Conservation (phyloP, 2,888 invertebrate species). For the Pogonocherus hispidulus region DNA sequence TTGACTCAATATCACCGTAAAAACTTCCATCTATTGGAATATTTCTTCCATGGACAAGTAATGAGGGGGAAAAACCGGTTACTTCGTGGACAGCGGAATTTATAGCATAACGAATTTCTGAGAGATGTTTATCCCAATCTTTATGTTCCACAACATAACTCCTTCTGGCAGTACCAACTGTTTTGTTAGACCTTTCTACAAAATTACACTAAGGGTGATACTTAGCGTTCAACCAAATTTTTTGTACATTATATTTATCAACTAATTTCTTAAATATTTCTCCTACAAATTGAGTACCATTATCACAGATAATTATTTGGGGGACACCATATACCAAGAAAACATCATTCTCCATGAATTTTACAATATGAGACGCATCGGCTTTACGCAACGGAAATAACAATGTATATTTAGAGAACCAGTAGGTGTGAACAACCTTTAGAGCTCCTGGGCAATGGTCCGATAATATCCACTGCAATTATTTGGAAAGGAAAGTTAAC, state of each 20-base stretch:
- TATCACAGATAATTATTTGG: conserved; percentile 44
- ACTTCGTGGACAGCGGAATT: conserved; percentile 50
- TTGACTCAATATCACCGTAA: conserved; percentile 32
- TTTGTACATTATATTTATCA: conserved; percentile 31
- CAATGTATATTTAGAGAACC: not conserved
- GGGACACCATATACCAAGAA: conserved; percentile 43
- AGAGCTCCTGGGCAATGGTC: conserved; percentile 43
- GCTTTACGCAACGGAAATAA: conserved; percentile 33
- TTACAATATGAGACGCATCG: conserved; percentile 27
- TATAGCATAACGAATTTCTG: conserved; percentile 41
- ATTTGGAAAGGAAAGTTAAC: conserved; percentile 41
- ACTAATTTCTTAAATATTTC: conserved; percentile 29
- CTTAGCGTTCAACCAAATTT: conserved; percentile 47
- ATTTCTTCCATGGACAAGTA: conserved; percentile 48
- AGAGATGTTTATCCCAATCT: too few relatives aligned
- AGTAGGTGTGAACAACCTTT: conserved; percentile 35
- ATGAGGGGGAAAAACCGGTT: conserved; percentile 51
- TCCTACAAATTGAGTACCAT: conserved; percentile 40
- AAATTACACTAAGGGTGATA: conserved; percentile 61
- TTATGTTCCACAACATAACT: conserved; percentile 57
- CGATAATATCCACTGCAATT: conserved; percentile 43
- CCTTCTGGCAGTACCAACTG: conserved; percentile 54
- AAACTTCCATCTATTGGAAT: conserved; percentile 42
- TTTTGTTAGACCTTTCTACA: conserved; percentile 57
- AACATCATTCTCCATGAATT: conserved; percentile 37